Evolutionary conservation across 2,113 vertebrate species (phyloP).

Genomic region (Circaetus gallicus): DNA sequence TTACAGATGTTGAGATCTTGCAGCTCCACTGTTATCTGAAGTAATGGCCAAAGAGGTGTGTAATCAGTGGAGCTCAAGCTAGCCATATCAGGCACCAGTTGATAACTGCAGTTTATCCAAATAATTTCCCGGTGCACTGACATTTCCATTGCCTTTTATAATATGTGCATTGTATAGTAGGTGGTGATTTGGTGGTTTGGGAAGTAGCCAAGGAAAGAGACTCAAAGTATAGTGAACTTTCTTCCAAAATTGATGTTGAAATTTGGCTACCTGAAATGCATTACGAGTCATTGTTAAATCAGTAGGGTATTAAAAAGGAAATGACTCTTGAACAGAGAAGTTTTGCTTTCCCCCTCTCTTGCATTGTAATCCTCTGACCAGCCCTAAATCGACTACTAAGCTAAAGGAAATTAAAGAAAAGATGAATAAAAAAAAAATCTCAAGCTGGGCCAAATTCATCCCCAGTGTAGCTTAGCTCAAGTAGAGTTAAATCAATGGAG

Average conservation of each 20-base stretch:
- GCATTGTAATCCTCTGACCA: constrained; percentile 57
- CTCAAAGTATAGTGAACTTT: constrained; percentile 17
- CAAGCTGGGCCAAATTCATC: constrained; percentile 55
- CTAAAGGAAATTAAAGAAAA: constrained; percentile 68
- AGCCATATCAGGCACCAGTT: background rate
- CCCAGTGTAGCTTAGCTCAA: constrained; percentile 55
- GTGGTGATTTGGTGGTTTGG: constrained; percentile 63
- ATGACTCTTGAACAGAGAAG: constrained; percentile 50
- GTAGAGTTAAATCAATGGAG: constrained; percentile 59
- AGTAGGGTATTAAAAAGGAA: constrained; percentile 65
- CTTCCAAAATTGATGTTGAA: constrained; percentile 64
- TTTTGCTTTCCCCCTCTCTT: constrained; percentile 42
- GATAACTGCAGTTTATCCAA: background rate
- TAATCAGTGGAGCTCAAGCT: background rate
- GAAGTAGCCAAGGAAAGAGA: constrained; percentile 30
- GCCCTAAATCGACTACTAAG: constrained; percentile 51
- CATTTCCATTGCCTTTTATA: constrained; percentile 15
- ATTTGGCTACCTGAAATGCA: constrained; percentile 67
- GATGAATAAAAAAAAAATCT: constrained; percentile 56
- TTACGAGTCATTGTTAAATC: constrained; percentile 57
- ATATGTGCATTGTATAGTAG: constrained; percentile 10
- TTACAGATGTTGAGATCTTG: background rate
- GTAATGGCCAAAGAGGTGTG: background rate
- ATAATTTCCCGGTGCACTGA: background rate
- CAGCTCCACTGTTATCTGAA: background rate